Evolutionary conservation across 2,113 vertebrate species (phyloP), one percentile per base, ranked within the genome.

Genomic region (Eretmochelys imbricata): DNA sequence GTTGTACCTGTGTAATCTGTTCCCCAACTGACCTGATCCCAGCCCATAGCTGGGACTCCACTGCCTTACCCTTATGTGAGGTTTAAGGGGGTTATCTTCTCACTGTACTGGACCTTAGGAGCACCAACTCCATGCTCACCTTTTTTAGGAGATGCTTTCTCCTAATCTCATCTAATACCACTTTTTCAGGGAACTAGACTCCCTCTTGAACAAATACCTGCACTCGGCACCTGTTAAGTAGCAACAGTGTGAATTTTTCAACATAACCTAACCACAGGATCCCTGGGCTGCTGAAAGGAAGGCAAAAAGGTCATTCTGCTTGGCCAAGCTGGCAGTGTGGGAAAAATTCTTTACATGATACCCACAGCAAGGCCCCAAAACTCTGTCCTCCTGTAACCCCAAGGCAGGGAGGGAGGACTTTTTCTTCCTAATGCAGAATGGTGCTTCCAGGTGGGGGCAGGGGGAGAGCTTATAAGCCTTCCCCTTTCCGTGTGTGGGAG

Each of bases 381-480:
- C 19, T 53, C 49, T 5, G 19, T 42, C 50, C 8, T 0, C 82
- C 27, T 94, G 1, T 0, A 29, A 0, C 51, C 3, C 20, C 14
- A 46, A 76, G 38, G 24, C 20, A 4, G 84, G 2, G 2, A 24
- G 5, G 31, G n/a, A 72, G 8, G 48, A 59, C 13, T 0, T 57
- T 89, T 69, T 72, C 42, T 69, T 84, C 19, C 7, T 59, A 49
- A 35, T n/a, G 50, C 2, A 4, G 16, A 62, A 8, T 38, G 17
- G 20, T 0, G 0, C 12, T 10, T 54, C 38, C 87, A 55, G 46
- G 12, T 65, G 59, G 49, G 11, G 62, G 20, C 5, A 11, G 10
- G 49, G 14, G 62, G 80, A 1, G 48, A 38, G 42, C 22, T 46
- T 76, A 46, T 25, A 46, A 76, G 6, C 5, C 31, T n/a, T 19